Evolutionary conservation across 2,888 invertebrate genomes (phyloP).

Genomic region (Serrognathus titanus): DNA sequence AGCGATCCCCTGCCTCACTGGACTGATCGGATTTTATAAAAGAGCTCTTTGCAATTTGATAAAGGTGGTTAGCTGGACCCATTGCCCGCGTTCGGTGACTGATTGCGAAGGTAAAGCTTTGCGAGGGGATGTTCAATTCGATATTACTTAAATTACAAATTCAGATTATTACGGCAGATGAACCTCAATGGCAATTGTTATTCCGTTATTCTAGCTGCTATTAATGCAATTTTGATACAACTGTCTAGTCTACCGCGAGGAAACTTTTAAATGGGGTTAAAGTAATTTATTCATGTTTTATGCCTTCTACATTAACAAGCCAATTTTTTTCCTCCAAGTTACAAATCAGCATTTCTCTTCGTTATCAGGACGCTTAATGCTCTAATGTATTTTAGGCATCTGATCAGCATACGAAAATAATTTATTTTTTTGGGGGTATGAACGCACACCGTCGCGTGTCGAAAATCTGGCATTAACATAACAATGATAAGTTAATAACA

Average conservation of each 20-base stretch:
- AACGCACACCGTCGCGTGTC: conserved; percentile 22
- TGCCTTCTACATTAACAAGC: too few species aligned
- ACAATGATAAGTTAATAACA: conserved; percentile 37
- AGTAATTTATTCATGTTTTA: neutral
- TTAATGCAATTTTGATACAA: conserved; percentile 15
- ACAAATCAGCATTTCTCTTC: too few species aligned
- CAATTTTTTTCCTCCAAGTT: too few species aligned
- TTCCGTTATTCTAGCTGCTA: conserved; percentile 15
- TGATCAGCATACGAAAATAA: conserved; percentile 21
- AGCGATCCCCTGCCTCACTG: conserved; percentile 40
- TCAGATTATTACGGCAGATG: conserved; percentile 37
- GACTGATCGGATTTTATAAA: conserved; percentile 48
- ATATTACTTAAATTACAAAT: conserved; percentile 42
- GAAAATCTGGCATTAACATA: conserved; percentile 33
- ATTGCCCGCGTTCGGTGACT: conserved; percentile 39
- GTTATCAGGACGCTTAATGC: too few species aligned
- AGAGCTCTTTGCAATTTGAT: conserved; percentile 47
- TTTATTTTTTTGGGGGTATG: conserved; percentile 13
- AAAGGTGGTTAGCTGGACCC: conserved; percentile 45
- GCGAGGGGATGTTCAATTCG: conserved; percentile 33
- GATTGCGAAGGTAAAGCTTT: conserved; percentile 32
- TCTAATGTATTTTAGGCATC: neutral
- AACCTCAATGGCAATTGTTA: conserved; percentile 26
- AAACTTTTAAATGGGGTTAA: conserved; percentile 7
- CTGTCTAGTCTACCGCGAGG: conserved; percentile 1